A percentile compares a stretch with the other conserved stretches of the same genome.
These are phyloP conservation scores for Acleris laterana DNA, from an alignment of 2,888 invertebrate genomes.

Conservation along the genomic window DNA sequence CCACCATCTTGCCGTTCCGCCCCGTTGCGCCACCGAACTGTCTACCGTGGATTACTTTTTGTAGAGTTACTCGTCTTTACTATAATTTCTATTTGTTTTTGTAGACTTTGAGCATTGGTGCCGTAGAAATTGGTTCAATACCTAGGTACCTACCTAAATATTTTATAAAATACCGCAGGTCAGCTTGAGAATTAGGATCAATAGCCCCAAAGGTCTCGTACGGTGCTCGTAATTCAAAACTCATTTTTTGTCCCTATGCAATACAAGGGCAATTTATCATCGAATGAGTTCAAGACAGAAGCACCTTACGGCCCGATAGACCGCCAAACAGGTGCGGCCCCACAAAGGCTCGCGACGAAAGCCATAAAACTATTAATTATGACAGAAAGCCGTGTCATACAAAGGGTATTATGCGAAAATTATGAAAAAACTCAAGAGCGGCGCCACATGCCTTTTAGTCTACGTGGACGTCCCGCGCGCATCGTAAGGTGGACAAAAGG, in stretches of 20 bases:
- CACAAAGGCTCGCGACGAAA: slow-evolving; percentile 71
- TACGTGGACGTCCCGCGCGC: slow-evolving; percentile 68
- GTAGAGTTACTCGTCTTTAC: slow-evolving; percentile 47
- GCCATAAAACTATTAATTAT: slow-evolving; percentile 83
- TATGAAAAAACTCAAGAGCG: slow-evolving; percentile 64
- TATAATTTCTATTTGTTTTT: slow-evolving; percentile 34
- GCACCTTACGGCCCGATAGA: slow-evolving; percentile 65
- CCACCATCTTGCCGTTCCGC: slow-evolving; percentile 60
- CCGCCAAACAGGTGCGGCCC: slow-evolving; percentile 64
- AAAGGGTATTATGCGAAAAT: slow-evolving; percentile 65
- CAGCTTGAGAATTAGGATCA: no score
- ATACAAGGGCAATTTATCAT: slow-evolving; percentile 57
- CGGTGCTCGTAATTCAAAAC: slow-evolving; percentile 30
- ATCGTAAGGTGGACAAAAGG: slow-evolving; percentile 58
- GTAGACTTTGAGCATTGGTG: slow-evolving; percentile 1
- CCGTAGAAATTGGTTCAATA: background rate
- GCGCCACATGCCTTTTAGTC: slow-evolving; percentile 80
- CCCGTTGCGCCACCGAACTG: slow-evolving; percentile 60
- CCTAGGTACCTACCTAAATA: background rate
- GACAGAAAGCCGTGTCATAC: slow-evolving; percentile 71
- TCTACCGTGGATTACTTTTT: slow-evolving; percentile 52
- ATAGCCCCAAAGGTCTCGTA: slow-evolving; percentile 5
- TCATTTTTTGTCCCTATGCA: slow-evolving; percentile 26
- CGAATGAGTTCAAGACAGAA: slow-evolving; percentile 70
- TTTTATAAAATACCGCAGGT: background rate